Conservation (phyloP, 2,888 invertebrate genomes). For the Eristalinus aeneus region DNA sequence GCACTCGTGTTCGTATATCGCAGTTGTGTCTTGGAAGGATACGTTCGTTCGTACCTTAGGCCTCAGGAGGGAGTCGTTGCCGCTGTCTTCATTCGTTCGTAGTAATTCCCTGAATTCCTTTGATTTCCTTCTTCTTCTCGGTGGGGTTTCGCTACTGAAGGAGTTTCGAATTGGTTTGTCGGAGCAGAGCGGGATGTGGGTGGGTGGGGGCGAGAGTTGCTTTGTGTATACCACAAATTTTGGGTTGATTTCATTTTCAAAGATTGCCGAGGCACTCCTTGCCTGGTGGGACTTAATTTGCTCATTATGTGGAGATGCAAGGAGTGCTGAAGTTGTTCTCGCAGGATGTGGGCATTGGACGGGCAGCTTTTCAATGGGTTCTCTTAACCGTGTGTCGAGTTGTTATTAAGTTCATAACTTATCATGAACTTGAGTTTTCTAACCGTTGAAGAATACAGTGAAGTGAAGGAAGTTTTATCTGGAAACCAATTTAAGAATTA, state of each 20-base stretch:
- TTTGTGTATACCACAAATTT: conserved; percentile 66
- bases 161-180: conserved; percentile 51
- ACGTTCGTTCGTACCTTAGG: background rate
- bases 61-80: conserved; percentile 39
- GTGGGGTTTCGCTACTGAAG: conserved; percentile 45
- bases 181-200: conserved; percentile 4
- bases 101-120: conserved; percentile 69
- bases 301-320: conserved; percentile 38
- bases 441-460: background rate
- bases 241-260: conserved; percentile 69
- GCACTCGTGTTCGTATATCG: background rate
- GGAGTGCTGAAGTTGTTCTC: background rate
- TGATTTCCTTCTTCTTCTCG: conserved; percentile 63
- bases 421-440: background rate
- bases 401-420: background rate
- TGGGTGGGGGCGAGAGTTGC: conserved; percentile 13
- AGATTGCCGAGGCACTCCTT: conserved; percentile 23
- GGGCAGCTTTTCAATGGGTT: conserved; percentile 5
- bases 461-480: background rate
- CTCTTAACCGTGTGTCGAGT: background rate
- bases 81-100: conserved; percentile 60
- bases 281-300: conserved; percentile 46
- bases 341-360: conserved; percentile 4
- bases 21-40: background rate
- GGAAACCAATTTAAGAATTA: background rate